Percentiles rank a stretch among this genome's conserved stretches.
phyloP scores from a whole-genome alignment of 2,888 invertebrate genomes.

The Melipona bicolor region DNA sequence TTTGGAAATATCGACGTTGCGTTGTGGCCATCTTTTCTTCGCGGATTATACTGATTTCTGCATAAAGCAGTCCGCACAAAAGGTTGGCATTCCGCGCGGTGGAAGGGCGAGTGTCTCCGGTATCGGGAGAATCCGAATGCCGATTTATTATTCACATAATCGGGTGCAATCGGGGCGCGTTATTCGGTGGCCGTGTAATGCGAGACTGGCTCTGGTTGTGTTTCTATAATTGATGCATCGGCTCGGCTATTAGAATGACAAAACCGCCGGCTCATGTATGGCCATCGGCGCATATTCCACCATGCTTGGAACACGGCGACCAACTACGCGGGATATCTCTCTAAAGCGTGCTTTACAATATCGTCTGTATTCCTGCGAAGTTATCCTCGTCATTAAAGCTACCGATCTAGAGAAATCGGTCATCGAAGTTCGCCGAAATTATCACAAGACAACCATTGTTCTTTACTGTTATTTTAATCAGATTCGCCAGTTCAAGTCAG shows the following conservation, averaged over 20 bases:
- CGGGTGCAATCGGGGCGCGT: slow-evolving; percentile 78
- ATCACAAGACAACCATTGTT: slow-evolving; percentile 13
- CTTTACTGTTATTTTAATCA: slow-evolving; percentile 14
- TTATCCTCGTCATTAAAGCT: slow-evolving; percentile 29
- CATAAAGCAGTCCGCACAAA: slow-evolving; percentile 35
- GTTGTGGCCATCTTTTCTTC: background rate
- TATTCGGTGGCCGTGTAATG: slow-evolving; percentile 77
- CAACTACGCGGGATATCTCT: slow-evolving; percentile 44
- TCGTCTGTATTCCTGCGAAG: slow-evolving; percentile 33
- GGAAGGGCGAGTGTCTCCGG: slow-evolving; percentile 61
- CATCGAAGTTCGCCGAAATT: slow-evolving; percentile 37
- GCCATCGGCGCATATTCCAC: slow-evolving; percentile 66
- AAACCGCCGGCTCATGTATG: slow-evolving; percentile 76
- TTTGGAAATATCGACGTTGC: slow-evolving; percentile 17
- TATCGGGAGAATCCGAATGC: slow-evolving; percentile 65
- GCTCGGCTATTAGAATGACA: slow-evolving; percentile 80
- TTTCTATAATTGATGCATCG: slow-evolving; percentile 83
- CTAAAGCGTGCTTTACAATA: slow-evolving; percentile 43
- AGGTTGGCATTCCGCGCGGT: slow-evolving; percentile 41
- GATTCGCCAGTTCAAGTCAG: slow-evolving; percentile 7
- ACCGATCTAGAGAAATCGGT: slow-evolving; percentile 36
- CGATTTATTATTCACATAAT: slow-evolving; percentile 82
- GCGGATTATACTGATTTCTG: slow-evolving; percentile 47
- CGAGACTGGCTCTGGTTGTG: slow-evolving; percentile 74
- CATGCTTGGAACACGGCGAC: slow-evolving; percentile 57